Percentiles rank a stretch among this genome's conserved stretches.
Evolutionary conservation across 1,140 invertebrate genomes (phyloP).

Genomic region (Pectinophora gossypiella): DNA sequence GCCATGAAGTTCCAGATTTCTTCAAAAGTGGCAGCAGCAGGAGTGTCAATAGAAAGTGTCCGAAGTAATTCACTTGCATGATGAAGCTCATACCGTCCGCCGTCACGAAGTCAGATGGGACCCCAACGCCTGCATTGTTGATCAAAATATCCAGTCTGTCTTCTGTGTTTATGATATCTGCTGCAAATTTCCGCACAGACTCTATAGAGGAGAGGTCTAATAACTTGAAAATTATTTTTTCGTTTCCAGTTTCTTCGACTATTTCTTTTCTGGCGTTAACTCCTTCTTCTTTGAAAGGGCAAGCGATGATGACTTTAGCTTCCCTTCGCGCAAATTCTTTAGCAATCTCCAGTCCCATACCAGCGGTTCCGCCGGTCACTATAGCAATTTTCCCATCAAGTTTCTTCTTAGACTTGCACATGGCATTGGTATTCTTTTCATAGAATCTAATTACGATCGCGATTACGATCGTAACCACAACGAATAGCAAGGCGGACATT

Average conservation of each 20-base stretch:
- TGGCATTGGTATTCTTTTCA: slow-evolving; percentile 45
- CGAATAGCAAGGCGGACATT: slow-evolving; percentile 31
- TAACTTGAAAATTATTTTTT: slow-evolving; percentile 79
- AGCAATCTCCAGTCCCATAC: slow-evolving; percentile 87
- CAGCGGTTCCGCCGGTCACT: slow-evolving; percentile 87
- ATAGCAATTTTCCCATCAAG: slow-evolving; percentile 43
- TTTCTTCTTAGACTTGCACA: slow-evolving; percentile 40
- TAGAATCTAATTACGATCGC: slow-evolving; percentile 36
- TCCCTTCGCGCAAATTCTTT: slow-evolving; percentile 79
- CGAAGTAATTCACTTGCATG: slow-evolving; percentile 71
- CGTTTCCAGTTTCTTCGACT: slow-evolving; percentile 76
- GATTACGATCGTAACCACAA: slow-evolving; percentile 19
- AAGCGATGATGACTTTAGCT: slow-evolving; percentile 81
- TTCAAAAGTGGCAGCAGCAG: slow-evolving; percentile 76
- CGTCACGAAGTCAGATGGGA: slow-evolving; percentile 71
- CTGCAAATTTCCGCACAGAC: slow-evolving; percentile 81
- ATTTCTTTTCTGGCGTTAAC: slow-evolving; percentile 74
- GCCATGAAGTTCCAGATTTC: slow-evolving; percentile 34
- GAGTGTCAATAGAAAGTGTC: slow-evolving; percentile 74
- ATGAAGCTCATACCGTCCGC: slow-evolving; percentile 63
- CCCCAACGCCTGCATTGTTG: slow-evolving; percentile 83
- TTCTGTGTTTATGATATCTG: slow-evolving; percentile 81
- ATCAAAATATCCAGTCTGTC: slow-evolving; percentile 84
- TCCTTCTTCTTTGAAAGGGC: slow-evolving; percentile 48
- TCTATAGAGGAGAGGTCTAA: slow-evolving; percentile 81